These are phyloP conservation scores for Rhaphigaster nebulosa DNA, from an alignment of 2,888 invertebrate genomes.

Conservation along the genomic window DNA sequence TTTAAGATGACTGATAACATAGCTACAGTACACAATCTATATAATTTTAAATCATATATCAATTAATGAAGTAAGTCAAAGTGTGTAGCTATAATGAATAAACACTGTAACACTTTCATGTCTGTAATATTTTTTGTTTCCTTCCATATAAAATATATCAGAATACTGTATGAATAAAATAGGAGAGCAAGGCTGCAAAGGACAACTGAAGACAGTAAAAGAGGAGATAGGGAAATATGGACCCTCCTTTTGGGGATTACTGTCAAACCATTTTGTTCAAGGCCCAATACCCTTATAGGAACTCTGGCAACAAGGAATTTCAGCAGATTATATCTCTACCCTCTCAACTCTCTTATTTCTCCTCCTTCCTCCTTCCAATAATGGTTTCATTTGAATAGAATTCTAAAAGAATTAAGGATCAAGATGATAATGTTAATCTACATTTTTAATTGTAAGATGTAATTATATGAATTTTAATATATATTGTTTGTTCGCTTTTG, in stretches of 20 bases:
- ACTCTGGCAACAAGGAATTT: neutral
- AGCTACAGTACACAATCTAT: too few species aligned
- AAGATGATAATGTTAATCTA: too few species aligned
- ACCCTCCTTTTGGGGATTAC: constrained; percentile 33
- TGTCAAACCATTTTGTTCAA: constrained; percentile 33
- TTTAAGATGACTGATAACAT: too few species aligned
- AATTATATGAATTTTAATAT: too few species aligned
- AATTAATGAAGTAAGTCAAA: neutral
- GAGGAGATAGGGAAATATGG: constrained; percentile 27
- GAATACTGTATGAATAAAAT: neutral
- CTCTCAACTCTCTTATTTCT: neutral
- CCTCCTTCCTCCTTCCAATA: too few species aligned
- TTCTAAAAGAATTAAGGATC: too few species aligned
- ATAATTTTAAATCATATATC: too few species aligned
- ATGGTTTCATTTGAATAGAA: too few species aligned
- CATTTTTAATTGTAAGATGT: too few species aligned
- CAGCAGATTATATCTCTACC: neutral
- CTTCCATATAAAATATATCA: neutral
- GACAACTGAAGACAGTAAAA: constrained; percentile 14
- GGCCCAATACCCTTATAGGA: neutral
- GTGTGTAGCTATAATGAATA: neutral
- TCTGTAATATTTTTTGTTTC: neutral
- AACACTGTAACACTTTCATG: neutral
- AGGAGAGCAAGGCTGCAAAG: constrained; percentile 4
- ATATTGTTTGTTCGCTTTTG: too few species aligned